Percentiles rank a stretch among this genome's conserved stretches.
Evolutionary conservation across 2,888 invertebrate genomes (phyloP).

Genomic region (Temnothorax rugatulus): DNA sequence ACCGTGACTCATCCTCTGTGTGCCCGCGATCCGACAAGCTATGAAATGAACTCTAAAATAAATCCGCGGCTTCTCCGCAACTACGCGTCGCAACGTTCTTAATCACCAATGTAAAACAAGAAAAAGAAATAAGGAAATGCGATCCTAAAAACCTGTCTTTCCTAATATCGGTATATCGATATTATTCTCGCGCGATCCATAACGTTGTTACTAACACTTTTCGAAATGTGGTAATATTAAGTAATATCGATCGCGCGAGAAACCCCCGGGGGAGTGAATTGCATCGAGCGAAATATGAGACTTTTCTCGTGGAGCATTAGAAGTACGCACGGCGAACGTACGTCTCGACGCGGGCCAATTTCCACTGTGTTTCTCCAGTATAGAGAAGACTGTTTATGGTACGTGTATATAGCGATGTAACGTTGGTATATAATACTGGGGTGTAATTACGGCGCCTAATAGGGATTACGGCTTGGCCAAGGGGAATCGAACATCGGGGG

Average conservation of each 20-base stretch:
- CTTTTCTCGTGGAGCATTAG: constrained; percentile 15
- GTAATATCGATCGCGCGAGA: constrained; percentile 17
- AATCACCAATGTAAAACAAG: neutral
- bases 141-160: neutral
- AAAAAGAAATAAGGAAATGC: neutral
- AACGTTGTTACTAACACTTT: constrained; percentile 2
- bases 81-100: neutral
- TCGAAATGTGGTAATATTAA: constrained; percentile 18
- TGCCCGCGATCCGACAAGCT: constrained; percentile 76
- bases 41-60: constrained; percentile 75
- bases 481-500: constrained; percentile 68
- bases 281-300: constrained; percentile 37
- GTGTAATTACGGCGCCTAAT: constrained; percentile 74
- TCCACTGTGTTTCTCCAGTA: constrained; percentile 5
- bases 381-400: constrained; percentile 36
- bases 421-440: constrained; percentile 57
- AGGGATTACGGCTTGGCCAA: constrained; percentile 65
- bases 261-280: neutral
- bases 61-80: constrained; percentile 71
- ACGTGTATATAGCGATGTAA: constrained; percentile 54
- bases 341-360: constrained; percentile 38
- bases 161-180: neutral
- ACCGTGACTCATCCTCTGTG: constrained; percentile 81
- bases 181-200: neutral
- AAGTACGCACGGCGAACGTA: neutral